Evolutionary conservation across 2,113 vertebrate species (phyloP), one percentile per base, ranked within the genome.

Genomic region (Actenoides hombroni): DNA sequence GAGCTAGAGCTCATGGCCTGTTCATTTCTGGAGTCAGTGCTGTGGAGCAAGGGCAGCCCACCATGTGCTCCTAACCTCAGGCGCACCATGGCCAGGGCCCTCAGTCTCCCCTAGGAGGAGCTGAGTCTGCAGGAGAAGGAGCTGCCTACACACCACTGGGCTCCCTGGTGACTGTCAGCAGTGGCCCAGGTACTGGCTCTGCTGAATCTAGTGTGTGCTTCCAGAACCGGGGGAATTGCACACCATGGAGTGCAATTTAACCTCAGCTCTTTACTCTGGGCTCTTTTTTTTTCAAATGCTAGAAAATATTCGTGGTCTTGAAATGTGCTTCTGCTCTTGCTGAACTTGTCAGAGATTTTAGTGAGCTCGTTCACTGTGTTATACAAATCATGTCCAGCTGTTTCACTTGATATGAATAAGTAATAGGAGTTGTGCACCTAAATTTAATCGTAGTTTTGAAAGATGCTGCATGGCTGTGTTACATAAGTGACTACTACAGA

Each of bases 31-130:
- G 3, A 2, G 18, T 5, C 61, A 63, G 56, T 37, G 37, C 59
- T 14, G 5, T 6, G 33, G 33, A 40, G 57, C 46, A 15, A 10
- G 56, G 31, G 26, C 74, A 81, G 61, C 56, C n/a, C 26, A 11
- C 33, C 3, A 2, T 2, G 24, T 10, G 1, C 29, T 39, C 39
- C 61, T 13, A 0, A 6, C 73, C 56, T 8, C 16, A 1, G 40
- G 9, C 1, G 11, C 4, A 1, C 17, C 54, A 44, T 56, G 56
- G 44, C 26, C 57, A 60, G 14, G 14, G 11, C 61, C 48, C n/a
- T 15, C 49, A n/a, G 64, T 14, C 51, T 35, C 1, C n/a, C 24
- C 9, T 24, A 16, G 46, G 46, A 37, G 29, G 13, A 49, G 46
- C 25, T 5, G 33, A 75, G 40, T 5, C 2, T 7, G 24, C 16